phyloP scores from a whole-genome alignment of 2,888 invertebrate species.

The Poecilus cupreus region DNA sequence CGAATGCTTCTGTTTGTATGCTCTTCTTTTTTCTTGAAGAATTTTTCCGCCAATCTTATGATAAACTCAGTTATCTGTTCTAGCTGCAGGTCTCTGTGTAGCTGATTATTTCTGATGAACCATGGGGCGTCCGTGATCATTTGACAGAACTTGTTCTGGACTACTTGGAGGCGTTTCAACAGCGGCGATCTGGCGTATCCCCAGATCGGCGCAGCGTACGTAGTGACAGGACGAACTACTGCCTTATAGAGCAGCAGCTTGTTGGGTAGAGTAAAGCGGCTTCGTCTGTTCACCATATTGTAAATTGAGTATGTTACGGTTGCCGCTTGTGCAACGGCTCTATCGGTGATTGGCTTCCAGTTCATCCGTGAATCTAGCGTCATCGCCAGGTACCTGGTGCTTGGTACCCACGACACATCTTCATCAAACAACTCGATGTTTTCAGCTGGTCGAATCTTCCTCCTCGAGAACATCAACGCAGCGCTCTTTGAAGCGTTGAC shows the following conservation, averaged over 20 bases:
- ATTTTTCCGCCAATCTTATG: not conserved
- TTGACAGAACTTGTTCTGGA: not conserved
- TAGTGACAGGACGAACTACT: not conserved
- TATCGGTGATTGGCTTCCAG: not conserved
- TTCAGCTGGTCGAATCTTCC: not conserved
- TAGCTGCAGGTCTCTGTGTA: not conserved
- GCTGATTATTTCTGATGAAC: not conserved
- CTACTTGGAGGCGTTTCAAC: not conserved
- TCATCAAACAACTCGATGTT: not conserved
- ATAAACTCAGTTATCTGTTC: not conserved
- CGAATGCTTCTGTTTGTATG: not conserved
- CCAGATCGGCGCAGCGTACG: slow-evolving; percentile 19
- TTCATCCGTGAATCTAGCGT: not conserved
- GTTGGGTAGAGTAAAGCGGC: not conserved
- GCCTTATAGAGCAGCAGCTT: slow-evolving; percentile 22
- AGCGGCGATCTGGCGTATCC: not conserved
- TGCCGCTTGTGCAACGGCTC: not conserved
- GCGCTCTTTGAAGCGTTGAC: not conserved
- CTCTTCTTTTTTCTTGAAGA: not conserved
- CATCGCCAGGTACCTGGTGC: not conserved
- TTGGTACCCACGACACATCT: not conserved
- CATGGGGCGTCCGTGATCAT: not conserved
- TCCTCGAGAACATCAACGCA: not conserved
- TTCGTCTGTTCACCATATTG: not conserved
- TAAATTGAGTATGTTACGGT: not conserved